phyloP scores from a whole-genome alignment of 2,888 invertebrate genomes.

The Deilephila porcellus region DNA sequence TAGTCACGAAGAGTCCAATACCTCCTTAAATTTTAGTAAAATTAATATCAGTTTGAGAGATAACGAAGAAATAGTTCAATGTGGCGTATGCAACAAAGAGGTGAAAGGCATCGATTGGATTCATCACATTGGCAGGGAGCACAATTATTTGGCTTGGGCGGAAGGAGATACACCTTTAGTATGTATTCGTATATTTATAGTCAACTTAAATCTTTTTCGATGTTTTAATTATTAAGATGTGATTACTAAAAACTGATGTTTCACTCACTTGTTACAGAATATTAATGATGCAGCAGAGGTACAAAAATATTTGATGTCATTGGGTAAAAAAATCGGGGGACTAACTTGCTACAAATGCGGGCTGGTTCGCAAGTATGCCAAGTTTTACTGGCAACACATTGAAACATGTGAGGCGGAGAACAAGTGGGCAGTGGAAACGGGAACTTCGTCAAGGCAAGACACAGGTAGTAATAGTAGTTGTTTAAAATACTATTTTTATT shows the following conservation, averaged over 20 bases:
- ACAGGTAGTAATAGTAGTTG: neutral
- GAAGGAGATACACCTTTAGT: conserved; percentile 80
- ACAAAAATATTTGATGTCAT: conserved; percentile 40
- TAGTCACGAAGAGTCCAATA: neutral
- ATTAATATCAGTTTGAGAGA: conserved; percentile 52
- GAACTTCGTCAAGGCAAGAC: neutral
- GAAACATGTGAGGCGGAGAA: conserved; percentile 30
- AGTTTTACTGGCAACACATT: conserved; percentile 38
- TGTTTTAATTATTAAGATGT: neutral
- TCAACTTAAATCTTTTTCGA: neutral
- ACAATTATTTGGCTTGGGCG: conserved; percentile 85
- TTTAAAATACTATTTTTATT: neutral
- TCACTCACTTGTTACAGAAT: conserved; percentile 26
- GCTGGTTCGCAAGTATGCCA: conserved; percentile 35
- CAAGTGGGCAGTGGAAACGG: neutral
- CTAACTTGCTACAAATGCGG: conserved; percentile 53
- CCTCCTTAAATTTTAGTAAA: neutral
- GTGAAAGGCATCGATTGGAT: conserved; percentile 70
- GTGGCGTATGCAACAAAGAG: conserved; percentile 68
- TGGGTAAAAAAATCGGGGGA: conserved; percentile 44
- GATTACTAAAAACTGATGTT: no score
- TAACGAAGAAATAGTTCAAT: conserved; percentile 41
- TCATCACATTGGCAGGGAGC: conserved; percentile 77
- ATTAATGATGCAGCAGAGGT: conserved; percentile 40
- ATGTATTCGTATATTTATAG: conserved; percentile 46